Evolutionary conservation across 2,113 vertebrate species (phyloP).

Genomic region (Urocitellus parryii): DNA sequence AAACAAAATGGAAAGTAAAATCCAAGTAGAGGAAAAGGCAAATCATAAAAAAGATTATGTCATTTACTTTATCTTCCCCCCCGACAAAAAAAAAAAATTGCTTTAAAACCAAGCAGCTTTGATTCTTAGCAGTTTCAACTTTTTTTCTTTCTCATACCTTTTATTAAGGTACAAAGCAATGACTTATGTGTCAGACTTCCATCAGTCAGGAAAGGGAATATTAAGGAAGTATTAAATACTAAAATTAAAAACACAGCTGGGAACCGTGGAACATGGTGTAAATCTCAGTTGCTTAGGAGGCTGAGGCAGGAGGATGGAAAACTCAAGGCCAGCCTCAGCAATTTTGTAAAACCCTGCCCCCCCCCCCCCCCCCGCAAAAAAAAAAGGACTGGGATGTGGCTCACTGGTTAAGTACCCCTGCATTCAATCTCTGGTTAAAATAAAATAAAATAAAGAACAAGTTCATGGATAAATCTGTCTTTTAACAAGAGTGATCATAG

Average conservation of each 20-base stretch:
- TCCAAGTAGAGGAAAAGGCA: conserved; percentile 13
- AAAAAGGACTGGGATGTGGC: too few species aligned
- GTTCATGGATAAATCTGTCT: not conserved
- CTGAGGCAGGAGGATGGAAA: too few species aligned
- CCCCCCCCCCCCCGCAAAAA: too few species aligned
- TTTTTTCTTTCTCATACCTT: not conserved
- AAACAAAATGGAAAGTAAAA: not conserved
- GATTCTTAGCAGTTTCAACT: not conserved
- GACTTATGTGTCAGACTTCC: not conserved
- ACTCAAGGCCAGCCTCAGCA: too few species aligned
- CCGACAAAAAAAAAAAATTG: not conserved
- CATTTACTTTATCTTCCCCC: not conserved
- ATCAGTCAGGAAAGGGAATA: not conserved
- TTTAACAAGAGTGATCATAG: not conserved
- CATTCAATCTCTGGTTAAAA: too few species aligned
- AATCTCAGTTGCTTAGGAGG: too few species aligned
- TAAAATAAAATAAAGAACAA: not conserved
- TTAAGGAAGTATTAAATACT: not conserved
- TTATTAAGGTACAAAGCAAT: not conserved
- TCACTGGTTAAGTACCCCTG: too few species aligned
- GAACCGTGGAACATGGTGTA: too few species aligned
- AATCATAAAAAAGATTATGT: not conserved
- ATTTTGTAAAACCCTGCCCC: too few species aligned
- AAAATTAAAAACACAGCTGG: not conserved
- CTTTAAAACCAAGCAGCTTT: conserved; percentile 7